Evolutionary conservation across 2,888 invertebrate genomes (phyloP), one percentile per base, ranked within the genome.

Genomic region (Himalopsyche kuldschensis): DNA sequence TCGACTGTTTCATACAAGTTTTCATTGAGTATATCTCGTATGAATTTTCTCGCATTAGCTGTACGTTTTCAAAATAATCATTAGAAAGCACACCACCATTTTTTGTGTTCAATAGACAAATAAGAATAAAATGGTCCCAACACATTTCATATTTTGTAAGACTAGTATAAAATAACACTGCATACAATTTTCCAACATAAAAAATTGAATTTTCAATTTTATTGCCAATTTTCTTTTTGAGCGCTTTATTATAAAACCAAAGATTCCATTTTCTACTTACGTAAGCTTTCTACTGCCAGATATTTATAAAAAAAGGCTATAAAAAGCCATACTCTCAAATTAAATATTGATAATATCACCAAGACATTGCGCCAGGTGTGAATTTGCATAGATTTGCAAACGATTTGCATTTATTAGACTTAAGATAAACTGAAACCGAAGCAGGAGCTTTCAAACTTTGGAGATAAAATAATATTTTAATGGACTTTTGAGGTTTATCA

Each of bases 311-410:
- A n/a, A 55, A 55, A 55, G 24, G 55, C 55, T 55, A 55, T 55
- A 55, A 55, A 55, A 55, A 55, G 30, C 11, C 55, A 17, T 35
- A 55, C 30, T 79, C 35, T 55, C 46, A 78, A 31, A 80, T 82
- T 82, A 80, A 80, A 80, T 82, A 80, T 82, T 69, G 77, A 82
- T 84, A 69, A 82, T 69, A 47, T 31, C 35, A 63, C 46, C 77
- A 81, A 75, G 81, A 84, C 82, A 84, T 82, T 82, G 80, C 41
- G 41, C 77, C 78, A 69, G 48, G 47, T 80, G 79, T 76, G 47
- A 78, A 84, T 84, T 82, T 82, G 82, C 84, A 84, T 82, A 82
- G 82, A 84, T 84, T 84, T 84, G 81, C 81, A 84, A 81, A n/a
- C 55, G 35, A 78, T 84, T 84, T 82, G 84, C 84, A 84, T 84